These are phyloP conservation scores for Vespertilio murinus DNA, from an alignment of 2,797 vertebrate species.

Conservation along the genomic window DNA sequence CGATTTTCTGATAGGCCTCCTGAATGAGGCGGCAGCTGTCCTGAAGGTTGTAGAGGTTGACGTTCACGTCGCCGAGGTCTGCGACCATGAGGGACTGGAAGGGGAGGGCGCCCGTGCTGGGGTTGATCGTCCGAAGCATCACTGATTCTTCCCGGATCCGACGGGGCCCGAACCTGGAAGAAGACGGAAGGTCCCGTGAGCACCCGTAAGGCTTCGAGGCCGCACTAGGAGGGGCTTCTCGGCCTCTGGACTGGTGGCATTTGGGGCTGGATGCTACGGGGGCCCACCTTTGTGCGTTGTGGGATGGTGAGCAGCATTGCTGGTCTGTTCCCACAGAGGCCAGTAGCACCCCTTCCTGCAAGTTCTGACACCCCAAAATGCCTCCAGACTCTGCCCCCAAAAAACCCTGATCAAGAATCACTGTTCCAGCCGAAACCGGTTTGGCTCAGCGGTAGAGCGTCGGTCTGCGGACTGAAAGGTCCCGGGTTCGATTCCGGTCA, in stretches of 20 bases:
- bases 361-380: neutral
- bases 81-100: slow-evolving; percentile 92
- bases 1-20: slow-evolving; percentile 86
- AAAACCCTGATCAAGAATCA: neutral
- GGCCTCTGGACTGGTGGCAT: neutral
- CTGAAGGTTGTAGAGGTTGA: slow-evolving; percentile 92
- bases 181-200: neutral
- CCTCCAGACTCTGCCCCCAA: neutral
- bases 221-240: neutral
- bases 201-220: neutral
- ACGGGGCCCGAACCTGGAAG: slow-evolving; percentile 91
- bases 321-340: neutral
- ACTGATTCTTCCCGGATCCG: slow-evolving; percentile 92
- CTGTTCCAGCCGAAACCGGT: neutral
- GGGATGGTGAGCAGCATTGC: neutral
- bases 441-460: no score
- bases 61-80: slow-evolving; percentile 91
- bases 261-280: neutral
- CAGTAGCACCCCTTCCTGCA: neutral
- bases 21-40: slow-evolving; percentile 92
- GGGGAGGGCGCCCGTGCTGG: slow-evolving; percentile 88
- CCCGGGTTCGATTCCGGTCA: no score
- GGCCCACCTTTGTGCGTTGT: neutral
- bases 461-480: no score
- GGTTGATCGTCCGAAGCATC: slow-evolving; percentile 87